phyloP scores from a whole-genome alignment of 2,888 invertebrate species.

The Diadegma fenestrale region DNA sequence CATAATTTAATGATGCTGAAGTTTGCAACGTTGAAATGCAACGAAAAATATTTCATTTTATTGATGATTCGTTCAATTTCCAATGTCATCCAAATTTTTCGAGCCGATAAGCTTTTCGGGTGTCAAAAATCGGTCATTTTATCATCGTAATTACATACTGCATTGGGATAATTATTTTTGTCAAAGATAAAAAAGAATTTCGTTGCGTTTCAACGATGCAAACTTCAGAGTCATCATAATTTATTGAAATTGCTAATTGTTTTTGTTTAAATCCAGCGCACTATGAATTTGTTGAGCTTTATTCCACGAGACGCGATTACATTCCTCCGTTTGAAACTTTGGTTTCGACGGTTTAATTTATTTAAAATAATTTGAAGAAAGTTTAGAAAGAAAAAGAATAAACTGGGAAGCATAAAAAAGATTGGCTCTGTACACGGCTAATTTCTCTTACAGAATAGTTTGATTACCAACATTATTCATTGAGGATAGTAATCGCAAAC shows the following conservation, averaged over 20 bases:
- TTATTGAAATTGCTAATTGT: neutral
- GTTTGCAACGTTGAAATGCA: no score
- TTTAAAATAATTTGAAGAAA: neutral
- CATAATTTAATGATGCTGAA: no score
- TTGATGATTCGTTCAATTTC: no score
- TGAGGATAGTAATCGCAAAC: constrained; percentile 41
- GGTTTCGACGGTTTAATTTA: neutral
- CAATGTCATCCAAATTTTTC: no score
- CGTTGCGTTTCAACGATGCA: no score
- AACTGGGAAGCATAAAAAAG: neutral
- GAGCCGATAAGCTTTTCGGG: no score
- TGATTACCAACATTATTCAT: constrained; percentile 44
- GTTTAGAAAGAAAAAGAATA: neutral
- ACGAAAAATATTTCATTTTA: no score
- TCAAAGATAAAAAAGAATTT: no score
- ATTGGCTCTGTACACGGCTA: constrained; percentile 23
- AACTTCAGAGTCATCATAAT: no score
- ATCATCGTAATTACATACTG: no score
- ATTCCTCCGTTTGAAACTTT: neutral
- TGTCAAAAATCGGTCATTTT: no score
- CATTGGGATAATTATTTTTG: no score
- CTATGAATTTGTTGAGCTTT: neutral
- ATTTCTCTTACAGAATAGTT: constrained; percentile 40
- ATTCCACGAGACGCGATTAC: neutral
- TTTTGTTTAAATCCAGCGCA: neutral